A percentile compares a stretch with the other conserved stretches of the same genome.
These are phyloP conservation scores for Cuculus canorus DNA, from an alignment of 2,797 vertebrate species.

Conservation along the genomic window DNA sequence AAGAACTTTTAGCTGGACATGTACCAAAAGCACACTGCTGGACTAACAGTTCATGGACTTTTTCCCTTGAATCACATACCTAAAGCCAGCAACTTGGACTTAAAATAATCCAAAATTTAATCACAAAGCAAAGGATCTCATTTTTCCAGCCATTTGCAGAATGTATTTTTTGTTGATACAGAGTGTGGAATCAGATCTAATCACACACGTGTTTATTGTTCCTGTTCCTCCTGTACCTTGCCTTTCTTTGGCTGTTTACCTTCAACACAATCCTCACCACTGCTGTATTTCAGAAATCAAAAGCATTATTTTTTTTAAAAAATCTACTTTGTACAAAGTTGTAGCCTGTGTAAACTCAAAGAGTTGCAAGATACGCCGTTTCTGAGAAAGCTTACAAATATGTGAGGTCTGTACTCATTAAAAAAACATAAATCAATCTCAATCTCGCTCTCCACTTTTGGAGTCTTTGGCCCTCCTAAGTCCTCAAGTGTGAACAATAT, in stretches of 20 bases:
- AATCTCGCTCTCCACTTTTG: not conserved
- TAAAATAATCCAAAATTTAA: not conserved
- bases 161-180: not conserved
- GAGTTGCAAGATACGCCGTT: not conserved
- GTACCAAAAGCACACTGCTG: not conserved
- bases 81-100: not conserved
- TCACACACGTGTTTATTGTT: not conserved
- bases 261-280: not conserved
- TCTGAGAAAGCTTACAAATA: not conserved
- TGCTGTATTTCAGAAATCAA: not conserved
- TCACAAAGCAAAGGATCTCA: not conserved
- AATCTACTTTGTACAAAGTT: not conserved
- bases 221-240: not conserved
- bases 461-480: not conserved
- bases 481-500: not conserved
- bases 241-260: not conserved
- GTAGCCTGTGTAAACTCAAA: not conserved
- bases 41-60: not conserved
- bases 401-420: not conserved
- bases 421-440: not conserved
- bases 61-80: not conserved
- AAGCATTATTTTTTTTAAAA: not conserved
- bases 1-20: not conserved
- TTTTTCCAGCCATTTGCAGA: not conserved
- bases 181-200: not conserved